A percentile compares a stretch with the other conserved stretches of the same genome.
phyloP scores from a whole-genome alignment of 2,797 vertebrate genomes.

The Coilia nasus region DNA sequence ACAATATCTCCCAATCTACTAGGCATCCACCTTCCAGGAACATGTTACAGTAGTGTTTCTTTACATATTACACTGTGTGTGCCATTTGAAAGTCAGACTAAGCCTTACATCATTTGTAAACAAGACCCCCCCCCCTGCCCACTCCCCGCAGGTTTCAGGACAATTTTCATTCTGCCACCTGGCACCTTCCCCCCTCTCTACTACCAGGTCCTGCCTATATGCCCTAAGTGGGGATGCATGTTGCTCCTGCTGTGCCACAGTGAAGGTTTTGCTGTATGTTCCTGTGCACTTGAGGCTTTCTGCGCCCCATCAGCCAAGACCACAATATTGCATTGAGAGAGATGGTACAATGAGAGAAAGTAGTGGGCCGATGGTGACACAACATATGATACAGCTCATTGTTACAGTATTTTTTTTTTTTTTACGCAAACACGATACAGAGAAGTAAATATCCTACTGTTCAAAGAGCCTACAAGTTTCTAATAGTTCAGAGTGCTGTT shows the following conservation, averaged over 20 bases:
- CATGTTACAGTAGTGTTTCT: neutral
- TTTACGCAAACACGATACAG: slow-evolving; percentile 37
- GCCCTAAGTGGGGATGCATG: slow-evolving; percentile 16
- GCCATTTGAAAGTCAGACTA: neutral
- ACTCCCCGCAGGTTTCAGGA: neutral
- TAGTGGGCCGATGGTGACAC: slow-evolving; percentile 48
- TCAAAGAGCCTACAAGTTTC: slow-evolving; percentile 62
- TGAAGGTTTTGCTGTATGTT: slow-evolving; percentile 17
- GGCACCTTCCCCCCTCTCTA: neutral
- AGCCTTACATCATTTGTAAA: neutral
- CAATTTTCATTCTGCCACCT: neutral
- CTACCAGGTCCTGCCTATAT: slow-evolving; percentile 27
- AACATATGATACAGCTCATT: slow-evolving; percentile 58
- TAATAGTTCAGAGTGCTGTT: slow-evolving; percentile 43
- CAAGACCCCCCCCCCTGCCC: neutral
- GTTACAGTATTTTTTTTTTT: slow-evolving; percentile 54
- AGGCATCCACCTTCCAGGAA: neutral
- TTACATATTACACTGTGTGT: slow-evolving; percentile 5
- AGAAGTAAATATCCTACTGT: slow-evolving; percentile 57
- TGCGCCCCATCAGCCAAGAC: slow-evolving; percentile 47
- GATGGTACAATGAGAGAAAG: slow-evolving; percentile 48
- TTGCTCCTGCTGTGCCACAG: slow-evolving; percentile 33
- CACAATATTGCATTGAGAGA: slow-evolving; percentile 64
- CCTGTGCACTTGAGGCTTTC: slow-evolving; percentile 40
- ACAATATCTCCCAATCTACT: slow-evolving; percentile 4